These are phyloP conservation scores for Drosophila teissieri DNA, from an alignment of 1,140 invertebrate species.

Conservation along the genomic window DNA sequence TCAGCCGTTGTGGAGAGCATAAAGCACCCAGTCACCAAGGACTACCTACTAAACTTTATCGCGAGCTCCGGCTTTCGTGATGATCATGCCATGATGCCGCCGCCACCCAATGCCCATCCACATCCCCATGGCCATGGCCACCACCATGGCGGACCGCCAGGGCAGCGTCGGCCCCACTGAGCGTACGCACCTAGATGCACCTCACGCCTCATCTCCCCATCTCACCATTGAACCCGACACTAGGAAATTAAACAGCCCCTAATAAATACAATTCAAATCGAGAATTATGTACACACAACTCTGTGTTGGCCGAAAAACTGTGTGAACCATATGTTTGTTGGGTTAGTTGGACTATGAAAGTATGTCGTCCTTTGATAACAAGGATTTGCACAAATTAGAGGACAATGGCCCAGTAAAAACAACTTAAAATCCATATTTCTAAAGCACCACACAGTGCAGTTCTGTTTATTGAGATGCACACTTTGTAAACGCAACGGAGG, in stretches of 20 bases:
- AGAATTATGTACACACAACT: constrained; percentile 20
- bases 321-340: not conserved
- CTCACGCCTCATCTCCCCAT: constrained; percentile 30
- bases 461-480: not conserved
- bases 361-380: not conserved
- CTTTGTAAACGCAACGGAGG: not conserved
- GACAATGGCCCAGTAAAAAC: too few relatives aligned
- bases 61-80: constrained; percentile 87
- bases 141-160: constrained; percentile 22
- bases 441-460: too few relatives aligned
- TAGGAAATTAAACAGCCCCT: constrained; percentile 42
- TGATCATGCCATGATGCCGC: constrained; percentile 88
- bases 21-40: constrained; percentile 91
- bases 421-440: too few relatives aligned
- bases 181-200: not conserved
- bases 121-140: constrained; percentile 14
- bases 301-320: constrained; percentile 17
- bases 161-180: constrained; percentile 21
- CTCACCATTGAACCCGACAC: constrained; percentile 30
- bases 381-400: too few relatives aligned
- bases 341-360: not conserved
- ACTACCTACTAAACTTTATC: constrained; percentile 91
- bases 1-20: constrained; percentile 90
- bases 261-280: constrained; percentile 38
- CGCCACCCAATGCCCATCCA: constrained; percentile 81